Evolutionary conservation across 2,113 vertebrate species (phyloP), one percentile per base, ranked within the genome.

Genomic region (Seriola aureovittata): DNA sequence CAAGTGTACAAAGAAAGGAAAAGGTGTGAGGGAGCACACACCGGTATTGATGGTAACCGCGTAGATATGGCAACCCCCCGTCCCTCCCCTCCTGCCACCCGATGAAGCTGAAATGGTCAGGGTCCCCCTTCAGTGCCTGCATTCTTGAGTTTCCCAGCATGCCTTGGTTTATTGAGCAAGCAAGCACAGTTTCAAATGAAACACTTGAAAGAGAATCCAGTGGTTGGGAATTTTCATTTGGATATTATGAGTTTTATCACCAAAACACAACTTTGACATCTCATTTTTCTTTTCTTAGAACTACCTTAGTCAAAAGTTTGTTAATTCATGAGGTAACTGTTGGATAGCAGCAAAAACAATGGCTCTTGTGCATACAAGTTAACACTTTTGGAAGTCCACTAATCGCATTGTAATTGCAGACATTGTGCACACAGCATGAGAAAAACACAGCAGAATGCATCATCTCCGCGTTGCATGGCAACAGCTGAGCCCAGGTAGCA

Each of bases 401-500:
- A 91, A 94, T 92, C 12, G 34, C 29, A 29, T 78, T 82, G 85
- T 93, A 91, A 92, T 92, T 87, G 90, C 78, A 76, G 82, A 85
- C 83, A 74, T 86, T 78, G 88, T 82, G 86, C 84, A 63, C 89
- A 69, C 92, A 87, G 90, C 85, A 36, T 78, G 92, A 86, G 25
- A 72, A 67, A 29, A 6, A 64, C 78, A 82, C 50, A 54, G 54
- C 78, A 59, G 85, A 64, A 92, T 92, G 90, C 78, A 82, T 91
- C 86, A 75, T 81, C 78, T 65, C 80, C 40, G 50, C 2, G 93
- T 93, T 89, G 92, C 92, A 34, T 81, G 76, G 93, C 93, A 93
- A 93, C 93, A 89, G 82, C 85, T 77, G 85, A 91, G 84, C 75
- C 82, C 86, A 91, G 93, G 92, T 92, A 93, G 92, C 94, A 94